phyloP scores from a whole-genome alignment of 2,797 vertebrate genomes.

The Petrocephalus sullivani region DNA sequence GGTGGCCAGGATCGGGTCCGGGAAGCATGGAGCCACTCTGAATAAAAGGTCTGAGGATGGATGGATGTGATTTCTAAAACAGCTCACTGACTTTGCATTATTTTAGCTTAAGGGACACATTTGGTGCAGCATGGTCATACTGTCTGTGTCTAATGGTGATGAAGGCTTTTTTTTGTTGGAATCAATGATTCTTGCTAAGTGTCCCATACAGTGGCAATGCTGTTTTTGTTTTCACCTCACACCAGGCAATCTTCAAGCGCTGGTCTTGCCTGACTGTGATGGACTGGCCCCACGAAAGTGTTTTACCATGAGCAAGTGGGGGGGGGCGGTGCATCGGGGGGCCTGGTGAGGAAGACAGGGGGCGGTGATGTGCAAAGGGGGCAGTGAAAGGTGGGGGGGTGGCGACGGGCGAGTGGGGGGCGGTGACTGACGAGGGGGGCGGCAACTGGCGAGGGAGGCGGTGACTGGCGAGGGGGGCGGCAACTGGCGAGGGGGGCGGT shows the following conservation, averaged over 20 bases:
- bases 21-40: background rate
- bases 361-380: too few relatives aligned
- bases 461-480: too few relatives aligned
- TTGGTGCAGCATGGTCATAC: background rate
- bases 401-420: too few relatives aligned
- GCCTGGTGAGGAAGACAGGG: too few relatives aligned
- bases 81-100: background rate
- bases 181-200: background rate
- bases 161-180: background rate
- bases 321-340: background rate
- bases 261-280: background rate
- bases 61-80: background rate
- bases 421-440: too few relatives aligned
- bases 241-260: background rate
- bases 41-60: background rate
- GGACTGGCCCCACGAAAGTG: background rate
- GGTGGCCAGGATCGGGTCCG: background rate
- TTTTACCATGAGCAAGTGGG: background rate
- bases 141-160: background rate
- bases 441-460: too few relatives aligned
- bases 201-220: background rate
- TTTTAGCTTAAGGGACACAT: background rate
- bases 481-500: too few relatives aligned
- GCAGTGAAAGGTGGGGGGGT: too few relatives aligned
- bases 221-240: background rate